phyloP scores from a whole-genome alignment of 2,888 invertebrate species.

The Plebejus anna region DNA sequence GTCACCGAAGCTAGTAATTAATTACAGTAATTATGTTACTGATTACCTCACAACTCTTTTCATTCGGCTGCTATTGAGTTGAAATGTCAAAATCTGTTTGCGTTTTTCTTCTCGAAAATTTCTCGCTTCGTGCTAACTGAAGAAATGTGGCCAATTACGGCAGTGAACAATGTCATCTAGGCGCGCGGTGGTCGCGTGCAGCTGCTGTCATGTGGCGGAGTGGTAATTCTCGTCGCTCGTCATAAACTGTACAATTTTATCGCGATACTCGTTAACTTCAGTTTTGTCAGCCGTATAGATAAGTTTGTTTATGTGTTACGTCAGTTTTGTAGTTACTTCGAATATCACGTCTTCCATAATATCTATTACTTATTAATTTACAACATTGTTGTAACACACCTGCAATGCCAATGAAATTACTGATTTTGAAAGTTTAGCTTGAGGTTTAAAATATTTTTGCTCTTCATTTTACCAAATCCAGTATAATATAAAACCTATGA shows the following conservation, averaged over 20 bases:
- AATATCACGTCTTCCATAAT: neutral
- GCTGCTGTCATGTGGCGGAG: neutral
- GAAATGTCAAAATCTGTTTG: neutral
- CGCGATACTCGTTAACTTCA: neutral
- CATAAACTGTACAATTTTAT: neutral
- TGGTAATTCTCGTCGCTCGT: neutral
- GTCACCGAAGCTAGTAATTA: neutral
- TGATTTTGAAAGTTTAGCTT: no score
- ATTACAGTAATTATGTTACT: neutral
- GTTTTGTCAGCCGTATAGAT: neutral
- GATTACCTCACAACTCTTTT: neutral
- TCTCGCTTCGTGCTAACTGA: neutral
- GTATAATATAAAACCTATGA: no score
- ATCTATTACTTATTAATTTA: no score
- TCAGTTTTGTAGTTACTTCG: neutral
- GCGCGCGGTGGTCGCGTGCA: constrained; percentile 1
- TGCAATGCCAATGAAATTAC: neutral
- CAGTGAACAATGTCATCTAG: neutral
- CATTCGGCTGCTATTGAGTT: neutral
- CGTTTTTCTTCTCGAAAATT: neutral
- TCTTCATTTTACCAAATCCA: no score
- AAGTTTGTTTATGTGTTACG: neutral
- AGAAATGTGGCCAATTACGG: neutral
- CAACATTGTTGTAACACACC: neutral
- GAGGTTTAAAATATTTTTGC: no score